Percentiles rank a stretch among this genome's conserved stretches.
Evolutionary conservation across 2,888 invertebrate species (phyloP).

Genomic region (Meganola albula): DNA sequence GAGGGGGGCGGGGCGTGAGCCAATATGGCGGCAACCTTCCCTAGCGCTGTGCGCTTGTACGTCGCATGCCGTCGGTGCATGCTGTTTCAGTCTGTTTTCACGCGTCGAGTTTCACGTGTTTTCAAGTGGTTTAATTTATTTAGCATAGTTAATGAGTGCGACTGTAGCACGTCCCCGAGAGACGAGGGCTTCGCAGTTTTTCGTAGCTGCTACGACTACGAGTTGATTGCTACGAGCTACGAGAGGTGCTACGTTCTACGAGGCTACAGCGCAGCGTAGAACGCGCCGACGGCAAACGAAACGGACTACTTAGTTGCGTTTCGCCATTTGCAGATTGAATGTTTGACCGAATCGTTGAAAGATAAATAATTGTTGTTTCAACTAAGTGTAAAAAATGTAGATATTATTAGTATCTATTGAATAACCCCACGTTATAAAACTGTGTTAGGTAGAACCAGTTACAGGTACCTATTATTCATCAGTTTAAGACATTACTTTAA

Average conservation of each 20-base stretch:
- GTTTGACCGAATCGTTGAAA: too few relatives aligned
- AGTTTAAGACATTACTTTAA: too few relatives aligned
- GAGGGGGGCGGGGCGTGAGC: slow-evolving; percentile 54
- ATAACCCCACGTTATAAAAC: too few relatives aligned
- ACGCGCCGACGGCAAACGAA: slow-evolving; percentile 9
- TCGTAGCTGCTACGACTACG: slow-evolving; percentile 25
- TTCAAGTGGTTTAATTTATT: slow-evolving; percentile 50
- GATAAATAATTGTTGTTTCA: too few relatives aligned
- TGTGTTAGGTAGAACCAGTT: too few relatives aligned
- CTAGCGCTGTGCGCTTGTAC: slow-evolving; percentile 36
- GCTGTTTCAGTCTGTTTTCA: slow-evolving; percentile 51
- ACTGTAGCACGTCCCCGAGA: slow-evolving; percentile 27
- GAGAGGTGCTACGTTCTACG: slow-evolving; percentile 23
- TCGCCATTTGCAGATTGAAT: too few relatives aligned
- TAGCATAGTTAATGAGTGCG: slow-evolving; percentile 44
- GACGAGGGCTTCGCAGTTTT: slow-evolving; percentile 32
- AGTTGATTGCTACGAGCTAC: too few relatives aligned
- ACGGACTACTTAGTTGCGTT: too few relatives aligned
- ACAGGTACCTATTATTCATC: too few relatives aligned
- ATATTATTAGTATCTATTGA: too few relatives aligned
- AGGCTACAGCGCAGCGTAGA: not conserved
- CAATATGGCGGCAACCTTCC: slow-evolving; percentile 69
- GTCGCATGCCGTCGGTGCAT: slow-evolving; percentile 38
- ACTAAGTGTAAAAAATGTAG: too few relatives aligned
- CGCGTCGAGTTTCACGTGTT: slow-evolving; percentile 47